phyloP scores from a whole-genome alignment of 1,140 invertebrate species.

The Drosophila saltans region DNA sequence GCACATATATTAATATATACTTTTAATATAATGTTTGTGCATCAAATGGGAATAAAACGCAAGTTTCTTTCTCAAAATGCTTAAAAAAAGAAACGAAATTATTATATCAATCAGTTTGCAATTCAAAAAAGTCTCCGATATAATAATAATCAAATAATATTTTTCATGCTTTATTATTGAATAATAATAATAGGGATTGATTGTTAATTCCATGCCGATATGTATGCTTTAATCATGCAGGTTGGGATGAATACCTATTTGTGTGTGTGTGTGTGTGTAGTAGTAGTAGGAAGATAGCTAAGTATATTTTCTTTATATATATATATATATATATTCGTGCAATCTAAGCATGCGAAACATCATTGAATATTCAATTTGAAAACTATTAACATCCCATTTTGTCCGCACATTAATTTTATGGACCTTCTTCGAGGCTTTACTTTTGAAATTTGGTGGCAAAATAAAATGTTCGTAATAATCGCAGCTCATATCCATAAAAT shows the following conservation, averaged over 20 bases:
- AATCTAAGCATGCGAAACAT: constrained; percentile 41
- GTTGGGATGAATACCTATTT: background rate
- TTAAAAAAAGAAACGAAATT: background rate
- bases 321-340: background rate
- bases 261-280: background rate
- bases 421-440: constrained; percentile 20
- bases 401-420: constrained; percentile 41
- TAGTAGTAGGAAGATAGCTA: background rate
- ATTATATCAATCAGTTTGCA: background rate
- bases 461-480: constrained; percentile 4
- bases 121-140: constrained; percentile 14
- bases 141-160: background rate
- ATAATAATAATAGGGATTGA: background rate
- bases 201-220: background rate
- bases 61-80: background rate
- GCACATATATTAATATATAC: background rate
- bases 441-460: background rate
- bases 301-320: background rate
- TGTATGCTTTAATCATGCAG: background rate
- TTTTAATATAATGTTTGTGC: background rate
- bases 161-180: background rate
- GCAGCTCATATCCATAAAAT: constrained; percentile 29
- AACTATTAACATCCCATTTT: constrained; percentile 42
- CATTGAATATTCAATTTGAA: constrained; percentile 60
- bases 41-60: background rate